A percentile compares a stretch with the other conserved stretches of the same genome.
Conservation (phyloP, 92 coral and sea anemone genomes). For the Parazoanthus darwini region DNA sequence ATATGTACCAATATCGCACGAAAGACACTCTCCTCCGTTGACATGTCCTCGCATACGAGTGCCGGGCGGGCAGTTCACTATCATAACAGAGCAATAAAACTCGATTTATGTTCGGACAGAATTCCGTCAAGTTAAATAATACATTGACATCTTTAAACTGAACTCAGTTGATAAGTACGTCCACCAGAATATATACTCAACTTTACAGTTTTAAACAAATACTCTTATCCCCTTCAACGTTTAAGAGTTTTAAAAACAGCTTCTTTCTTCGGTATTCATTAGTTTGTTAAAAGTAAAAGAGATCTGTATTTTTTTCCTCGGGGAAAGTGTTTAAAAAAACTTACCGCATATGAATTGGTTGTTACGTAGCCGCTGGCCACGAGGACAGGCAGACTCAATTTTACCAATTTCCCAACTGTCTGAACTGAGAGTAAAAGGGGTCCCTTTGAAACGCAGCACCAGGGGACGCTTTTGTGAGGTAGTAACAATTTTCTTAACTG, state of each 20-base stretch:
- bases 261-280: neutral
- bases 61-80: constrained; percentile 58
- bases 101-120: neutral
- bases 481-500: constrained; percentile 52
- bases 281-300: too few species aligned
- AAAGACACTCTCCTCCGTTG: constrained; percentile 40
- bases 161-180: too few species aligned
- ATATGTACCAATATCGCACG: constrained; percentile 60
- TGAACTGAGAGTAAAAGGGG: constrained; percentile 37
- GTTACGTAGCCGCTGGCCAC: constrained; percentile 40
- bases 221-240: too few species aligned
- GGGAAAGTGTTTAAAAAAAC: constrained; percentile 1
- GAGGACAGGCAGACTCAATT: constrained; percentile 51
- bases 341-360: constrained; percentile 74
- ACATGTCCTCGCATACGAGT: constrained; percentile 27
- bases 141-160: neutral
- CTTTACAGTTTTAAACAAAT: too few species aligned
- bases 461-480: constrained; percentile 45
- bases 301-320: neutral
- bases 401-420: constrained; percentile 53
- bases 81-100: neutral
- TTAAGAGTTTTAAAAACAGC: neutral
- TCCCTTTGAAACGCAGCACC: constrained; percentile 20
- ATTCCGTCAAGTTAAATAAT: neutral
- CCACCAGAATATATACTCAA: too few species aligned